Conservation (phyloP, 2,888 invertebrate genomes). For the Xestoiulus laeticollis region DNA sequence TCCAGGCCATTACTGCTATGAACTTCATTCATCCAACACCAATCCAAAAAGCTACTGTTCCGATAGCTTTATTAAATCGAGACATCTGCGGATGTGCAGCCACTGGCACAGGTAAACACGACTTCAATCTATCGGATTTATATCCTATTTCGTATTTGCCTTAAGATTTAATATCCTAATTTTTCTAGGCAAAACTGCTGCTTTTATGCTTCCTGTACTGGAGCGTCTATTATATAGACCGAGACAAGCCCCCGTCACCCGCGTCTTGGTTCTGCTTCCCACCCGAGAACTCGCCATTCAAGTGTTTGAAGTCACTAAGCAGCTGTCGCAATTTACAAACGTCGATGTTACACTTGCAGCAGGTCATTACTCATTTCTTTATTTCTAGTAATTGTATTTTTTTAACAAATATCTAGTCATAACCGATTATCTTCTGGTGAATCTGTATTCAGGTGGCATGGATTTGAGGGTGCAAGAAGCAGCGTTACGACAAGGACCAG, state of each 20-base stretch:
- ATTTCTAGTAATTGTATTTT: no score
- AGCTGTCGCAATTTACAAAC: constrained; percentile 84
- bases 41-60: constrained; percentile 95
- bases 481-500: constrained; percentile 81
- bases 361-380: constrained; percentile 54
- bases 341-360: constrained; percentile 82
- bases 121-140: neutral
- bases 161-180: neutral
- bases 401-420: no score
- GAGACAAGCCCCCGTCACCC: constrained; percentile 73
- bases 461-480: constrained; percentile 78
- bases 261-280: constrained; percentile 93
- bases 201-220: constrained; percentile 96
- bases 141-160: constrained; percentile 11
- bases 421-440: no score
- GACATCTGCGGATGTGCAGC: constrained; percentile 99
- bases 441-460: constrained; percentile 75
- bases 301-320: constrained; percentile 92
- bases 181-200: constrained; percentile 92
- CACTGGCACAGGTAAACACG: constrained; percentile 75
- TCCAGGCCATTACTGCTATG: constrained; percentile 81
- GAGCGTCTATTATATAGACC: constrained; percentile 92
- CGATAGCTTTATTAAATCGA: constrained; percentile 88
- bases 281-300: constrained; percentile 98
- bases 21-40: constrained; percentile 96